A percentile compares a stretch with the other conserved stretches of the same genome.
Conservation (phyloP, 2,113 vertebrate species). For the Carassius carassius region DNA sequence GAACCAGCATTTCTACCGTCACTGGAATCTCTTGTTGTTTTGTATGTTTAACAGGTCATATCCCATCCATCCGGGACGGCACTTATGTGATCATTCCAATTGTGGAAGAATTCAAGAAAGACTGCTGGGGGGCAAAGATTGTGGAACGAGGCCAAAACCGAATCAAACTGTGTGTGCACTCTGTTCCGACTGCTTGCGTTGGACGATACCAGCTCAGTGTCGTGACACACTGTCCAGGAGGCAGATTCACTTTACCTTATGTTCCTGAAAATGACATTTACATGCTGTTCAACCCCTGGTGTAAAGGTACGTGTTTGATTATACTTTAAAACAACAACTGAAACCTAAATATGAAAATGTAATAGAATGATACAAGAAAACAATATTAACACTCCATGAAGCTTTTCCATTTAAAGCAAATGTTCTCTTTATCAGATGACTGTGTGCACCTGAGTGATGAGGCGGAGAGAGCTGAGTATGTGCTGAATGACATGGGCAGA, state of each 20-base stretch:
- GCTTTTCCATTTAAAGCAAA: background rate
- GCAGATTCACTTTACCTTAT: constrained; percentile 65
- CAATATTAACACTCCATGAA: too few species aligned
- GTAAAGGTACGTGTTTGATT: background rate
- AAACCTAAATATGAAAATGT: background rate
- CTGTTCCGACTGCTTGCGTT: background rate
- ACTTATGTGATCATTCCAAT: constrained; percentile 6
- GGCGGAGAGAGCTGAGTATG: background rate
- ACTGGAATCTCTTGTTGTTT: background rate
- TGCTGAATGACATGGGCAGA: constrained; percentile 83
- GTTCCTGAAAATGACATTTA: constrained; percentile 20
- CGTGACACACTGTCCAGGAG: background rate
- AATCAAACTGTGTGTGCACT: constrained; percentile 22
- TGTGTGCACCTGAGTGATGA: constrained; percentile 26
- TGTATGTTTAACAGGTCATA: background rate
- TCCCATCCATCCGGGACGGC: constrained; percentile 20
- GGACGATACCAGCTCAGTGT: constrained; percentile 27
- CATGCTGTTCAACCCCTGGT: constrained; percentile 19
- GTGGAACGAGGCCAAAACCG: background rate
- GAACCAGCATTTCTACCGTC: background rate
- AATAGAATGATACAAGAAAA: too few species aligned
- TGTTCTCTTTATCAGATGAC: background rate
- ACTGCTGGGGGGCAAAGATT: constrained; percentile 24
- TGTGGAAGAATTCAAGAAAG: constrained; percentile 23
- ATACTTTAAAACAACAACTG: background rate